Evolutionary conservation across 2,113 vertebrate species (phyloP).

Genomic region (Sander lucioperca): DNA sequence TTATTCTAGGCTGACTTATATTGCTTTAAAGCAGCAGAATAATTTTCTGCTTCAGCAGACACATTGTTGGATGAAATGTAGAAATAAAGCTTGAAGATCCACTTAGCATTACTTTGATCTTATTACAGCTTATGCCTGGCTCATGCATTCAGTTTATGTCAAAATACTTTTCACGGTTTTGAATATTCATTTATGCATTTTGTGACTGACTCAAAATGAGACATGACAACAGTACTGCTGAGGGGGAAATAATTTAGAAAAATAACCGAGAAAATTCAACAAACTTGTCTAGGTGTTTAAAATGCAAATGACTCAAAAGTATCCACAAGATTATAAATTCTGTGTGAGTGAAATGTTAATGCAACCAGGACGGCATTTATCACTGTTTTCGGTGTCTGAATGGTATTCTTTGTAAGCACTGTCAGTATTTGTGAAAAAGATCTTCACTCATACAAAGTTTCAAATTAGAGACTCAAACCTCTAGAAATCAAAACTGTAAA

Average conservation of each 20-base stretch:
- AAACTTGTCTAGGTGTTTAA: constrained; percentile 51
- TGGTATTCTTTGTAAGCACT: constrained; percentile 23
- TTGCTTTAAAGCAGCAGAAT: constrained; percentile 81
- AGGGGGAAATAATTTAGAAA: constrained; percentile 28
- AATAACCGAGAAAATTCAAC: constrained; percentile 44
- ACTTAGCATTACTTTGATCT: constrained; percentile 85
- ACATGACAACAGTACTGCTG: constrained; percentile 29
- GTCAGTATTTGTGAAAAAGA: neutral
- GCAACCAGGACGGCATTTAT: constrained; percentile 16
- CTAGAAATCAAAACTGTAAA: neutral
- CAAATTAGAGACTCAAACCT: constrained; percentile 8
- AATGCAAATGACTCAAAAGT: constrained; percentile 52
- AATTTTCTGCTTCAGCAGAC: constrained; percentile 79
- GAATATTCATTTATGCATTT: constrained; percentile 75
- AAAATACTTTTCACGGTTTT: constrained; percentile 76
- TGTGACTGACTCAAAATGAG: constrained; percentile 55
- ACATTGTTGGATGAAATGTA: constrained; percentile 80
- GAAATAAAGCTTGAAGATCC: constrained; percentile 82
- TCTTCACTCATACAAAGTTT: constrained; percentile 1
- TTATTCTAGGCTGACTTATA: constrained; percentile 77
- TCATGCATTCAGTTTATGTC: constrained; percentile 77
- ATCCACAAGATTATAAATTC: constrained; percentile 16
- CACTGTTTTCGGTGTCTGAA: constrained; percentile 10
- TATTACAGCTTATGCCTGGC: constrained; percentile 79
- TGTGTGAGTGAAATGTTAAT: constrained; percentile 32